Base-by-base conservation (phyloP, 2,888 invertebrate species). In the Cryptocephalus primarius region DNA sequence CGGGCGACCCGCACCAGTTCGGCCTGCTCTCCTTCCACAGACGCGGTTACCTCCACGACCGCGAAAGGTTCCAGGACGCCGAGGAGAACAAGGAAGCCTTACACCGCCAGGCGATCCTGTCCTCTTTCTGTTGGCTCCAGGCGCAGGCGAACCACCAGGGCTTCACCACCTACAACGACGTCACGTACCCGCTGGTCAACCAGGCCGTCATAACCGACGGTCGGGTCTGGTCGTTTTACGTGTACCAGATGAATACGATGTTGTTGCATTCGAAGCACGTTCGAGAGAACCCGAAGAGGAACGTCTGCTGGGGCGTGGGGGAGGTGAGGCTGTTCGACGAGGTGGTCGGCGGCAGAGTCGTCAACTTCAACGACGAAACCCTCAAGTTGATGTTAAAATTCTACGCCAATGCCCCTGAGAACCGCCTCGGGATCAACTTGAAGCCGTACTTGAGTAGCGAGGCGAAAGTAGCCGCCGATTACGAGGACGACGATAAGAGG, bases 201-300 rank as follows among this genome's bases (percentile, higher is more conserved):
- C 96, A 97, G 76, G 83, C 87, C 11, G 73, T 93, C 10, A 75
- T 95, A 36, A 90, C 93, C 1, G 86, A 97, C 70, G 96, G 97
- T 0, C 79, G 85, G 54, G 65, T 77, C 4, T 93, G 89, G 82
- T 85, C 87, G 1, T 85, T 96, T 55, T 88, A 85, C 63, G 78
- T 83, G 10, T 97, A 95, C 65, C 97, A 99, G 68, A 70, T 99
- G 47, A 99, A 99, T 66, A 95, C 93, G 0, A 75, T 82, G 33
- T 62, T 78, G 10, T 68, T 88, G 56, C 80, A 87, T 59, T 72
- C 77, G 32, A 76, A 82, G 54, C 64, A 79, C 56, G 69, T n/a
- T n/a, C 77, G n/a, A 69, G 74, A 74, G 9, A 89, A 89, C 69
- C 77, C 77, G 0, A 79, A 80, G 56, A 74, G 79, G 42, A 95